Percentiles rank a stretch among this genome's conserved stretches.
These are phyloP conservation scores for Fistularia commersonii DNA, from an alignment of 2,797 vertebrate genomes.

Conservation along the genomic window DNA sequence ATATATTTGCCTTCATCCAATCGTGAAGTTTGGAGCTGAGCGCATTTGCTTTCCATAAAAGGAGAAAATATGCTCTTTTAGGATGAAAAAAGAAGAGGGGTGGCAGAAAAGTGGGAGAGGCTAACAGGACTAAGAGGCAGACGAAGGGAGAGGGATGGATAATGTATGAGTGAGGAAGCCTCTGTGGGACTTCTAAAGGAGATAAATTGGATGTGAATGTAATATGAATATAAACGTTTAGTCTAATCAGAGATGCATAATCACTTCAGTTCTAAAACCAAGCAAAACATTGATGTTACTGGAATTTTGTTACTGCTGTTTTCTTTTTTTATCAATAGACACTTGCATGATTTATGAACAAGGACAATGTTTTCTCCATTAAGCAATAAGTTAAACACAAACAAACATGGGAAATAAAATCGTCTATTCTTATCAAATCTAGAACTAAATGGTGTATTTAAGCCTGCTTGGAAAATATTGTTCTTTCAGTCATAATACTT, in stretches of 20 bases:
- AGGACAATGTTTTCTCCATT: not conserved
- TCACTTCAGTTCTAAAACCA: slow-evolving; percentile 18
- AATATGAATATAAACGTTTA: too few relatives aligned
- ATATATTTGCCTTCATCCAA: slow-evolving; percentile 58
- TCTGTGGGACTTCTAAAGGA: slow-evolving; percentile 39
- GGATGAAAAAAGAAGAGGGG: slow-evolving; percentile 48
- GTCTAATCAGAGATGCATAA: too few relatives aligned
- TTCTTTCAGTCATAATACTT: too few relatives aligned
- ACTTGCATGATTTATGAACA: not conserved
- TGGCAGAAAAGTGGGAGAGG: slow-evolving; percentile 56
- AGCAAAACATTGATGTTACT: slow-evolving; percentile 17
- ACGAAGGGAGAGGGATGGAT: slow-evolving; percentile 29
- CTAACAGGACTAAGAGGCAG: slow-evolving; percentile 36
- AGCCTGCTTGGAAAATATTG: too few relatives aligned
- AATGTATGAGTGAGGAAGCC: slow-evolving; percentile 29
- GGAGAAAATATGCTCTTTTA: slow-evolving; percentile 78
- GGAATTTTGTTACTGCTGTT: too few relatives aligned
- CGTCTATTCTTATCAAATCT: too few relatives aligned
- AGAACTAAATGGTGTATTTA: too few relatives aligned
- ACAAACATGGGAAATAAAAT: too few relatives aligned
- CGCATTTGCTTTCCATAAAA: slow-evolving; percentile 74
- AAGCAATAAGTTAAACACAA: slow-evolving; percentile 8
- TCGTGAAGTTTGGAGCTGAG: slow-evolving; percentile 56
- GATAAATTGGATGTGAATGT: slow-evolving; percentile 40
- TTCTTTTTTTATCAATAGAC: slow-evolving; percentile 4